phyloP scores from a whole-genome alignment of 2,888 invertebrate genomes.

The Chelonus formosanus region DNA sequence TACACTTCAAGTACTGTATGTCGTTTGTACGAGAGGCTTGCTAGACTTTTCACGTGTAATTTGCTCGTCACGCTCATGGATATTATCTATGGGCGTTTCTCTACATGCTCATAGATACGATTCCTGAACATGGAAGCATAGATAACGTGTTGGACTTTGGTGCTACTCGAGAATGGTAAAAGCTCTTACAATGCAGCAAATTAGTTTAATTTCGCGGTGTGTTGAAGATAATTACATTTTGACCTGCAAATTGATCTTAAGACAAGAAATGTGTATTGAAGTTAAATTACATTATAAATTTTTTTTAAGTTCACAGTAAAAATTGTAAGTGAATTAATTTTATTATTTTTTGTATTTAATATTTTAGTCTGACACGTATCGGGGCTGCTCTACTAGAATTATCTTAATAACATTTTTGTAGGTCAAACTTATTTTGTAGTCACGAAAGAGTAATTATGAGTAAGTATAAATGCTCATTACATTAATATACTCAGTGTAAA shows the following conservation, averaged over 20 bases:
- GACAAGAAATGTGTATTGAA: constrained; percentile 1
- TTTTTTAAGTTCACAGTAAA: too few relatives aligned
- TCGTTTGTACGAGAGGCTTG: constrained; percentile 8
- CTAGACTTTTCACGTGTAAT: constrained; percentile 37
- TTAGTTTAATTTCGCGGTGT: constrained; percentile 37
- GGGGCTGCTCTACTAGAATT: too few relatives aligned
- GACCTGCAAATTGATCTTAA: constrained; percentile 20
- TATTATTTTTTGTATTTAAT: too few relatives aligned
- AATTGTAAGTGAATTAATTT: too few relatives aligned
- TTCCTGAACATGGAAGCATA: constrained; percentile 31
- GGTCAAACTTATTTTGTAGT: too few relatives aligned
- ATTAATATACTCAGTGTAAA: too few relatives aligned
- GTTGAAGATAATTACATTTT: constrained; percentile 32
- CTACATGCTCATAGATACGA: constrained; percentile 32
- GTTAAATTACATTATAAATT: neutral
- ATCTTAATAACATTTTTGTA: too few relatives aligned
- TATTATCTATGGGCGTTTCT: constrained; percentile 42
- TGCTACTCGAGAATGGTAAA: constrained; percentile 20
- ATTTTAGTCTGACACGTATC: too few relatives aligned
- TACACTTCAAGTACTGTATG: constrained; percentile 29
- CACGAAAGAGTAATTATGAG: too few relatives aligned
- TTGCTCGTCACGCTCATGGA: constrained; percentile 43
- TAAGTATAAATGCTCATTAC: too few relatives aligned
- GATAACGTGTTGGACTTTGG: constrained; percentile 28
- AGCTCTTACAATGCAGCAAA: constrained; percentile 31